Evolutionary conservation across 2,888 invertebrate species (phyloP), one percentile per base, ranked within the genome.

Genomic region (Tridacna crocea): DNA sequence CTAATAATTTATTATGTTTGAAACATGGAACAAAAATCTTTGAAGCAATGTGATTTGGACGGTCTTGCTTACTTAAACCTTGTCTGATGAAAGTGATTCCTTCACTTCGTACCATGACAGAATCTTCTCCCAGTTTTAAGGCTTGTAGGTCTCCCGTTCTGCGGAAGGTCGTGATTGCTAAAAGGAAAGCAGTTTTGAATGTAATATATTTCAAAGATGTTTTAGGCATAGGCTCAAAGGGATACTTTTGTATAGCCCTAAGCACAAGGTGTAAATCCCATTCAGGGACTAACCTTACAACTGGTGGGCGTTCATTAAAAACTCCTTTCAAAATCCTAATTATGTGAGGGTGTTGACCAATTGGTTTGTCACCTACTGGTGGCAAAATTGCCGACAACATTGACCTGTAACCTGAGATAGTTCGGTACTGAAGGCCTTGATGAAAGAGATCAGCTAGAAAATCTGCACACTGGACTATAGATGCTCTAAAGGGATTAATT

Each of bases 161-260:
- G n/a, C n/a, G n/a, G n/a, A n/a, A n/a, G n/a, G n/a, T n/a, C n/a
- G n/a, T n/a, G n/a, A n/a, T n/a, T n/a, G n/a, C n/a, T n/a, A n/a
- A n/a, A n/a, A n/a, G n/a, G n/a, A n/a, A n/a, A n/a, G n/a, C n/a
- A n/a, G n/a, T n/a, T n/a, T n/a, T n/a, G n/a, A n/a, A n/a, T n/a
- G n/a, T n/a, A n/a, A n/a, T n/a, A n/a, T n/a, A n/a, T n/a, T n/a
- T n/a, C 48, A 82, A 58, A 36, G 66, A 65, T 48, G 79, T 68
- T 36, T 66, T 76, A 24, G 61, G n/a, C 22, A 84, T 65, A 51
- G 79, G 79, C 65, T 74, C 74, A 74, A 74, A 74, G 8, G 74
- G 74, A 36, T 27, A 48, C 46, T 46, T 46, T 48, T 75, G 22
- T 12, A 75, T 12, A 46, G 26, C 22, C 11, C 47, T 27, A 10